These are phyloP conservation scores for Atherinosoma microstoma DNA, from an alignment of 2,797 vertebrate species.

Conservation along the genomic window DNA sequence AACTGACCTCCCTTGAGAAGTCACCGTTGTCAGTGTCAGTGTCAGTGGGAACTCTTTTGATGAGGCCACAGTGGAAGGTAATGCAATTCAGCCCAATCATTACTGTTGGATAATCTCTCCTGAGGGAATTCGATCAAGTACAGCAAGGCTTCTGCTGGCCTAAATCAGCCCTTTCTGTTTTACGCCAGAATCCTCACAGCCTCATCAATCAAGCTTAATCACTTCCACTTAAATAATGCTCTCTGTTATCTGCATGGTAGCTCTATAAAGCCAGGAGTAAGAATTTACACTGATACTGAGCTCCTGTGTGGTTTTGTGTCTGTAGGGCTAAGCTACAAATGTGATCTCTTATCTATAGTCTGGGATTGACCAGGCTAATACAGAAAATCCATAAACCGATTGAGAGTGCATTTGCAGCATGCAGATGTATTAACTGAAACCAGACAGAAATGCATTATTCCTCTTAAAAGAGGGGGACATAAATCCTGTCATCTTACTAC, in stretches of 20 bases:
- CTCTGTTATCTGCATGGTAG: conserved; percentile 24
- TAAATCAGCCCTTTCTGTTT: conserved; percentile 6
- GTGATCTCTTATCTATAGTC: conserved; percentile 24
- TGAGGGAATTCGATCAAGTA: conserved; percentile 40
- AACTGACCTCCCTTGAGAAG: neutral
- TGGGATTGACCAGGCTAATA: conserved; percentile 3
- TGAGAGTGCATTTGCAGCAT: conserved; percentile 19
- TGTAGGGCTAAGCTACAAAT: conserved; percentile 6
- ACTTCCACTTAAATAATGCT: conserved; percentile 54
- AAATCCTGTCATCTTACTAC: neutral
- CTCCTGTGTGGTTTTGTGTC: conserved; percentile 1
- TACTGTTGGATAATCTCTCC: conserved; percentile 44
- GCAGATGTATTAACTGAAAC: conserved; percentile 9
- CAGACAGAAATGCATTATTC: neutral
- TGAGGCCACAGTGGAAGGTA: conserved; percentile 23
- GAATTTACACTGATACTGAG: conserved; percentile 26
- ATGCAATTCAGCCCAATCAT: conserved; percentile 39
- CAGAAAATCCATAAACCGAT: conserved; percentile 36
- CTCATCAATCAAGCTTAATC: conserved; percentile 73
- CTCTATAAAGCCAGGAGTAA: conserved; percentile 30
- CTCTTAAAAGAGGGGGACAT: neutral
- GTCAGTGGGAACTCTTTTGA: conserved; percentile 40
- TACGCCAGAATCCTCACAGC: conserved; percentile 14
- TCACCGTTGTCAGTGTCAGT: neutral
- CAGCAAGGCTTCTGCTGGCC: conserved; percentile 6